Evolutionary conservation across 2,113 vertebrate species (phyloP).

Genomic region (human): DNA sequence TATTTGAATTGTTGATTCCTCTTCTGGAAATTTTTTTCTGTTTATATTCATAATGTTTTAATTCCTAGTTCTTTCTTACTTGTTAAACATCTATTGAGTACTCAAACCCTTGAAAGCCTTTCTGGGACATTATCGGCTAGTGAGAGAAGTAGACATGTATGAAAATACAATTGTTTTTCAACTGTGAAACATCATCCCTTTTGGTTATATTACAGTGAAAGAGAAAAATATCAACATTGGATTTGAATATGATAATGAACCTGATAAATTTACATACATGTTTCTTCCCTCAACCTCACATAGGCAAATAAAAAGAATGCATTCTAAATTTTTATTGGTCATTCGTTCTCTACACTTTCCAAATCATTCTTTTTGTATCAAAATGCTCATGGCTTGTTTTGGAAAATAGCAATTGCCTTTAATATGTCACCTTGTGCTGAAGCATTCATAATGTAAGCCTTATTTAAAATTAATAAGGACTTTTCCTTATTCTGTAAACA

Average conservation of each 20-base stretch:
- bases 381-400: background rate
- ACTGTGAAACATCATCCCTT: background rate
- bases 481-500: background rate
- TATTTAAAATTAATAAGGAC: background rate
- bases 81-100: background rate
- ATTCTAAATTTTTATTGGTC: background rate
- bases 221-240: background rate
- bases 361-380: slow-evolving; percentile 5
- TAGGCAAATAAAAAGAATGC: background rate
- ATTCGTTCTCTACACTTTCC: background rate
- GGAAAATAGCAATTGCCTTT: background rate
- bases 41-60: background rate
- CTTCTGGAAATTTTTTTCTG: background rate
- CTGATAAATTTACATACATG: background rate
- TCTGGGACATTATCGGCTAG: background rate
- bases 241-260: background rate
- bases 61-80: background rate
- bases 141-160: background rate
- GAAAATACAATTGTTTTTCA: background rate
- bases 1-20: background rate
- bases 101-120: background rate
- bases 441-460: background rate
- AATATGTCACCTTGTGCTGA: background rate
- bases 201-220: background rate
- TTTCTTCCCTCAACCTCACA: background rate